phyloP scores from a whole-genome alignment of 1,140 invertebrate species.

The Halesus radiatus region DNA sequence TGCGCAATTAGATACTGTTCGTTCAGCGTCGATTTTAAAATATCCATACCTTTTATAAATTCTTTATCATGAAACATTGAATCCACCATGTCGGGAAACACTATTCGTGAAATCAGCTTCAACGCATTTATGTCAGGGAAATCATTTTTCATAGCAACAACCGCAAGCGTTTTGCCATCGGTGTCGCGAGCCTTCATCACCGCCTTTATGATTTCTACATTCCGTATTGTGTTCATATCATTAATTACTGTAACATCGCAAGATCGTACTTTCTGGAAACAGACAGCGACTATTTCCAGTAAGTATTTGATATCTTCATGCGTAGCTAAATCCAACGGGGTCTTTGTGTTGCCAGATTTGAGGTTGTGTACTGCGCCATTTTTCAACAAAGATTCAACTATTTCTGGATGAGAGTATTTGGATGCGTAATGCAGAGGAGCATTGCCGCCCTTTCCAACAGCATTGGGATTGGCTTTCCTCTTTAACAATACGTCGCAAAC shows the following conservation, averaged over 20 bases:
- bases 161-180: neutral
- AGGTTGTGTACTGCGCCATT: constrained; percentile 1
- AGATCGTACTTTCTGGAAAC: neutral
- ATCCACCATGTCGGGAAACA: neutral
- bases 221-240: too few relatives aligned
- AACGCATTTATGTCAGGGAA: neutral
- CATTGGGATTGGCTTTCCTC: constrained; percentile 3
- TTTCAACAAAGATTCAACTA: too few relatives aligned
- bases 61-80: neutral
- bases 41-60: neutral
- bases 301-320: neutral
- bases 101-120: neutral
- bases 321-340: neutral
- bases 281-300: neutral
- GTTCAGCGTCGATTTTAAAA: neutral
- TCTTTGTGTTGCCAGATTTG: neutral
- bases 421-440: too few relatives aligned
- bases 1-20: neutral
- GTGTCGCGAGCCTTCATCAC: neutral
- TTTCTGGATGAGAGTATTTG: too few relatives aligned
- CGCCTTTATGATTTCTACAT: too few relatives aligned
- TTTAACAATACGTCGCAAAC: constrained; percentile 14
- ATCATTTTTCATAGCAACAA: neutral
- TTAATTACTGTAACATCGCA: neutral
- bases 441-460: too few relatives aligned